These are phyloP conservation scores for Drosophila serrata DNA, from an alignment of 1,140 invertebrate genomes.

Conservation along the genomic window DNA sequence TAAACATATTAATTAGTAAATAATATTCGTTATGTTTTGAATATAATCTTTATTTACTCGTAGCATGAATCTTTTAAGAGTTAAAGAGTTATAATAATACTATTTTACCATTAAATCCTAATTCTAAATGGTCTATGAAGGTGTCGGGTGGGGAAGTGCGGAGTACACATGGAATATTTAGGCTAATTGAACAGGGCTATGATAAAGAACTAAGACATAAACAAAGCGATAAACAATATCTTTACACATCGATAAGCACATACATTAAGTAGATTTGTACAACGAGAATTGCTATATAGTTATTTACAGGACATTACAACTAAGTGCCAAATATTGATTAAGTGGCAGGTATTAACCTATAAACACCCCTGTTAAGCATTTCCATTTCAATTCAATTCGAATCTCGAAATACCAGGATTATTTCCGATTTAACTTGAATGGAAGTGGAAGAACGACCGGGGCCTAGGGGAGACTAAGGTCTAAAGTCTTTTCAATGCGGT, in stretches of 20 bases:
- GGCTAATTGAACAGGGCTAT: slow-evolving; percentile 49
- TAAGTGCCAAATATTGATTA: slow-evolving; percentile 48
- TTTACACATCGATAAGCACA: slow-evolving; percentile 34
- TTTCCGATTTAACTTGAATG: not conserved
- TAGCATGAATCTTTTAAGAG: slow-evolving; percentile 39
- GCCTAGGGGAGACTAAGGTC: slow-evolving; percentile 19
- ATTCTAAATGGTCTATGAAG: slow-evolving; percentile 60
- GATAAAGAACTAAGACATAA: slow-evolving; percentile 26
- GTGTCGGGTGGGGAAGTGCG: slow-evolving; percentile 33
- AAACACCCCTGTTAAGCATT: not conserved
- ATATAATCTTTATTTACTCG: slow-evolving; percentile 50
- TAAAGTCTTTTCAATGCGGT: slow-evolving; percentile 77
- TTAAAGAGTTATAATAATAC: slow-evolving; percentile 37
- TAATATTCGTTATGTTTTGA: not conserved
- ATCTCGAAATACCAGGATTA: not conserved
- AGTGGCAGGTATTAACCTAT: slow-evolving; percentile 48
- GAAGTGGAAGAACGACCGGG: not conserved
- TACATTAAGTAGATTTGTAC: slow-evolving; percentile 58
- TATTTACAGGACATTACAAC: slow-evolving; percentile 60
- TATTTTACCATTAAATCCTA: slow-evolving; percentile 44
- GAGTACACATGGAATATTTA: slow-evolving; percentile 49
- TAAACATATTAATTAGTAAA: not conserved
- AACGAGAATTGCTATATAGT: slow-evolving; percentile 58
- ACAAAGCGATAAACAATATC: slow-evolving; percentile 51
- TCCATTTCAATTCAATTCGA: not conserved